Percentiles rank a stretch among this genome's conserved stretches.
Evolutionary conservation across 2,113 vertebrate species (phyloP).

Genomic region (Ramphastos sulfuratus): DNA sequence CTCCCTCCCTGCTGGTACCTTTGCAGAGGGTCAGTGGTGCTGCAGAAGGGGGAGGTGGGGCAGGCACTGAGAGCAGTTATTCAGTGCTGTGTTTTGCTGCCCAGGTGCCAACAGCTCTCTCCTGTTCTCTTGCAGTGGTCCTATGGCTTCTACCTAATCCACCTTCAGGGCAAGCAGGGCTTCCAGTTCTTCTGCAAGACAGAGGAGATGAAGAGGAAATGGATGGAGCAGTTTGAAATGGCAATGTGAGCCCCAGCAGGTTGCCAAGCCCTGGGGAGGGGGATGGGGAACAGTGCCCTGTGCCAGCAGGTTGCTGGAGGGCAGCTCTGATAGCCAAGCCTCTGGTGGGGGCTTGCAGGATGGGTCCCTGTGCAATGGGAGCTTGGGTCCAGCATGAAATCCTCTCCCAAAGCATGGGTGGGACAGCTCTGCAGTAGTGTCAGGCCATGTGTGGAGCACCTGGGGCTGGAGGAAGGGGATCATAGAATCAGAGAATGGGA

Average conservation of each 20-base stretch:
- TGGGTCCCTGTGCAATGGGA: background rate
- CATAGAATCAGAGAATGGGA: too few relatives aligned
- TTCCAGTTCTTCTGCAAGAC: constrained; percentile 99
- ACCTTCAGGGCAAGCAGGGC: constrained; percentile 96
- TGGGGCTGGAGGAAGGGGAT: background rate
- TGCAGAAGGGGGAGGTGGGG: background rate
- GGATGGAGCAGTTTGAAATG: constrained; percentile 99
- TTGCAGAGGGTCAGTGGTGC: background rate
- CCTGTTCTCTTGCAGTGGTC: constrained; percentile 85
- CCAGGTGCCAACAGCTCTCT: background rate
- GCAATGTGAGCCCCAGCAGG: constrained; percentile 86
- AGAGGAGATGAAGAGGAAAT: constrained; percentile 96
- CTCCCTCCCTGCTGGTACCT: background rate
- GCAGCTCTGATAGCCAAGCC: background rate
- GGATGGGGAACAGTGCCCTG: background rate
- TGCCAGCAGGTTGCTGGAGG: background rate
- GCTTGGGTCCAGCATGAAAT: background rate
- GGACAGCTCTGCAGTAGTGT: background rate
- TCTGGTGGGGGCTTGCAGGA: background rate
- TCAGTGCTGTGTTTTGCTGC: background rate
- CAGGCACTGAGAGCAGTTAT: background rate
- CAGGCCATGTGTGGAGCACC: fast-evolving
- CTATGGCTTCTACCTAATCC: constrained; percentile 95
- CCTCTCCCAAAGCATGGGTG: fast-evolving
- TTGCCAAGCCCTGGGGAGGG: background rate